Evolutionary conservation across 2,113 vertebrate species (phyloP).

Genomic region (Morone chrysops): DNA sequence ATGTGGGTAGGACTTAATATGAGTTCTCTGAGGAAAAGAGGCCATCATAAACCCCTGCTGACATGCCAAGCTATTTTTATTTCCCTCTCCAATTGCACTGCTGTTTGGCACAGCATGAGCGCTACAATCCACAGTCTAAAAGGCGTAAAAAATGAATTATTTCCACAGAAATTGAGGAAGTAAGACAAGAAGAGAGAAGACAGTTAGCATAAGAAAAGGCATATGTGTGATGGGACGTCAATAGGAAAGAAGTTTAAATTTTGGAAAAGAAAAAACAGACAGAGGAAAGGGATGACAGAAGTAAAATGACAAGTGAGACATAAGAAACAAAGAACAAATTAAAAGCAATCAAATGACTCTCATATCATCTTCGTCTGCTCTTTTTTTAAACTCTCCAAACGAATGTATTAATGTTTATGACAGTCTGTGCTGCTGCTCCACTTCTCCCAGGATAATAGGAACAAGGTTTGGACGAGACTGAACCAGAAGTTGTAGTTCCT

Average conservation of each 20-base stretch:
- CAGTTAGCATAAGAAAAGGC: not conserved
- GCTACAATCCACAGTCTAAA: constrained; percentile 45
- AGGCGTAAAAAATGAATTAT: constrained; percentile 41
- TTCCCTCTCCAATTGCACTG: constrained; percentile 64
- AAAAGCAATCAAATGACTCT: constrained; percentile 9
- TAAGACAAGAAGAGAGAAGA: constrained; percentile 12
- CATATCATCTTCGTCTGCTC: not conserved
- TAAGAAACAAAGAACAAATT: constrained; percentile 13
- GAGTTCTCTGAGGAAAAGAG: constrained; percentile 75
- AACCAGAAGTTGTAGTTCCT: constrained; percentile 3
- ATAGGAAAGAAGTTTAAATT: not conserved
- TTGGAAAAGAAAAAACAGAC: constrained; percentile 4
- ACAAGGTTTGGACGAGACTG: constrained; percentile 10
- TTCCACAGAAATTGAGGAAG: constrained; percentile 10
- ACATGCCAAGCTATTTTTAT: constrained; percentile 79
- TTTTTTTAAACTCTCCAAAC: not conserved
- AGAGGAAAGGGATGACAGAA: not conserved
- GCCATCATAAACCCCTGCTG: constrained; percentile 77
- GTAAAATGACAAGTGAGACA: not conserved
- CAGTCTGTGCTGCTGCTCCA: not conserved
- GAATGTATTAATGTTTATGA: not conserved
- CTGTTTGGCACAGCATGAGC: constrained; percentile 64
- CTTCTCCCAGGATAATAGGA: constrained; percentile 12
- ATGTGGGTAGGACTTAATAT: constrained; percentile 58
- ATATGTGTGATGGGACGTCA: constrained; percentile 11